Base-by-base conservation (phyloP, 2,797 vertebrate species). In the Harpagifer antarcticus region DNA sequence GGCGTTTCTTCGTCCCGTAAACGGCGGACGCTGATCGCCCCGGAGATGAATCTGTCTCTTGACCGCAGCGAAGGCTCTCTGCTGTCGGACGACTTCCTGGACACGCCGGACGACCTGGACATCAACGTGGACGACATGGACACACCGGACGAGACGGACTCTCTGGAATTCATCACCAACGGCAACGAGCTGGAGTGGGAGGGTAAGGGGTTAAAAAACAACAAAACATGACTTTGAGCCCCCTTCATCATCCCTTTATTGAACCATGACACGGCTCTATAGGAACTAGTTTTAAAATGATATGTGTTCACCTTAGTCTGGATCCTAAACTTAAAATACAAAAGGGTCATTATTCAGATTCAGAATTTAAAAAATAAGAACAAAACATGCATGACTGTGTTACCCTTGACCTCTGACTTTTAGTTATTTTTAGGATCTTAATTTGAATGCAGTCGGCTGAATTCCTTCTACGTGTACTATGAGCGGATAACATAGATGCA, bases 101-200 rank as follows among this genome's bases (percentile, higher is more conserved):
- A 99, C 82, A 99, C 98, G 0, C 98, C 98, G 0, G 98, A 99
- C 0, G 98, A 99, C 89, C 94, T 99, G 86, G 98, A 99, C 83
- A 99, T 99, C 13, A 99, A 99, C 0, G 96, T 99, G 23, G 98
- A 99, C 0, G 98, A 99, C 74, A 98, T 99, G 0, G 98, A 99
- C 63, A 99, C 98, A 0, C 98, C 98, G 0, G 98, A 99, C 0
- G 98, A 99, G 87, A 98, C 97, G 0, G 98, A 99, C 82, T 99
- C 98, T 0, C 94, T 99, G 0, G 98, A 99, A 79, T 99, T 98
- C 82, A 94, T 98, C 81, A 96, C 96, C 0, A 98, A 97, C 0
- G 97, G 97, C 47, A 98, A 98, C 0, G 98, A 99, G 33, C 87
- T 99, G 77, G 98, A 99, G 81, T 99, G 98, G 98, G 98, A 99